Evolutionary conservation across 1,140 invertebrate species (phyloP).

Genomic region (Diorhabda carinulata): DNA sequence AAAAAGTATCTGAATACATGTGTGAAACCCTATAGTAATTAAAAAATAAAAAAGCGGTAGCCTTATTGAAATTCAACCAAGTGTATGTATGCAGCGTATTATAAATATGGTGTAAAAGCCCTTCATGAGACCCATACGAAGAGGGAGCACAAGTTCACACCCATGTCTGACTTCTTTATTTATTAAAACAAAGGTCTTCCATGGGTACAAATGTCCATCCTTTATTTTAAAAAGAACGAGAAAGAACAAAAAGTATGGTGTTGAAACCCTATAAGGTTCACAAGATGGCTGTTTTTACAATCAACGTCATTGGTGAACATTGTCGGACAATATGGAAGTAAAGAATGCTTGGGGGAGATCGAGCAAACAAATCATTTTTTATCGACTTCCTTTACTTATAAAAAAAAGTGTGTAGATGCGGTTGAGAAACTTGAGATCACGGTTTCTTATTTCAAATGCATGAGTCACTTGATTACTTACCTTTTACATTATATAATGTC

Average conservation of each 20-base stretch:
- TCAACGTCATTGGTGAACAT: neutral
- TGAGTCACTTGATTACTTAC: conserved; percentile 2
- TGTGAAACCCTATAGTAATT: too few species aligned
- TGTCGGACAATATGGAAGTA: neutral
- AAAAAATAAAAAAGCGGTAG: too few species aligned
- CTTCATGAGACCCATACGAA: neutral
- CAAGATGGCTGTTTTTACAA: neutral
- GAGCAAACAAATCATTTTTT: conserved; percentile 2
- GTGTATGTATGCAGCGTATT: neutral
- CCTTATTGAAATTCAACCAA: neutral
- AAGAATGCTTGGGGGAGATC: conserved; percentile 1
- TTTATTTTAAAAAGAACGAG: neutral
- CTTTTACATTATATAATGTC: neutral
- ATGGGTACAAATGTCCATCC: neutral
- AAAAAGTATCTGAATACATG: too few species aligned
- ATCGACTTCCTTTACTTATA: neutral
- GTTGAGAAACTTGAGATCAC: neutral
- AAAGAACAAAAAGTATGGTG: neutral
- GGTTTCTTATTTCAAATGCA: conserved; percentile 2
- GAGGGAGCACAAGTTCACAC: conserved; percentile 1
- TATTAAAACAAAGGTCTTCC: conserved; percentile 2
- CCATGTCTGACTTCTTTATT: conserved; percentile 2
- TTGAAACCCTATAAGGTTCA: neutral
- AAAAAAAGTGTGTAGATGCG: neutral
- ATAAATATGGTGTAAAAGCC: conserved; percentile 2